phyloP scores from a whole-genome alignment of 35 echinoderm and acorn worm species.

The Lytechinus variegatus region DNA sequence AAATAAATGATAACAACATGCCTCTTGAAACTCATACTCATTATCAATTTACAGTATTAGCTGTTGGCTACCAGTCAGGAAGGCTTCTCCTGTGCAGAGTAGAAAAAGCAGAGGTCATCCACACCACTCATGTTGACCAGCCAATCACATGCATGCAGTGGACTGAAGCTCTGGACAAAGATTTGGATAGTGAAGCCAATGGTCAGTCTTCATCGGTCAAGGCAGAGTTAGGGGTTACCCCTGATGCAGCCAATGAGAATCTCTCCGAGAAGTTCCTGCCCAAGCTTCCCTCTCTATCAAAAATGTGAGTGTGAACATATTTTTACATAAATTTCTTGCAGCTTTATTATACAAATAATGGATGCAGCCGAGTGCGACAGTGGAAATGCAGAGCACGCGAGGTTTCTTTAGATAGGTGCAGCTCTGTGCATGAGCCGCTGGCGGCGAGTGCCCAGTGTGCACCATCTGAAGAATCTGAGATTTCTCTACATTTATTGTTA shows the following conservation, averaged over 20 bases:
- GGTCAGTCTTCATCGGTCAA: neutral
- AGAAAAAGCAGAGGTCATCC: constrained; percentile 84
- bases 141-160: constrained; percentile 85
- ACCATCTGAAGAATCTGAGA: too few relatives aligned
- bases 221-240: neutral
- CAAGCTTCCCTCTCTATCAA: constrained; percentile 81
- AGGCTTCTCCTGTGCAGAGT: constrained; percentile 86
- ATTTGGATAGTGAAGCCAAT: neutral
- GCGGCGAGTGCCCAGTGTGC: too few relatives aligned
- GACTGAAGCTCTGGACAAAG: constrained; percentile 48
- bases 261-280: constrained; percentile 76
- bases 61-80: constrained; percentile 87
- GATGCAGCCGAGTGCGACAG: too few relatives aligned
- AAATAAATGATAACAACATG: neutral
- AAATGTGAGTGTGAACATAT: constrained; percentile 72
- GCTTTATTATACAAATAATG: too few relatives aligned
- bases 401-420: too few relatives aligned
- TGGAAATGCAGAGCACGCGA: too few relatives aligned
- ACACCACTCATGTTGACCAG: constrained; percentile 51
- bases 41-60: constrained; percentile 61
- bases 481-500: too few relatives aligned
- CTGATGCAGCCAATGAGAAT: constrained; percentile 49
- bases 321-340: too few relatives aligned
- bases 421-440: too few relatives aligned
- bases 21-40: neutral